Evolutionary conservation across 2,797 vertebrate species (phyloP).

Genomic region (Lepilemur ruficaudatus): DNA sequence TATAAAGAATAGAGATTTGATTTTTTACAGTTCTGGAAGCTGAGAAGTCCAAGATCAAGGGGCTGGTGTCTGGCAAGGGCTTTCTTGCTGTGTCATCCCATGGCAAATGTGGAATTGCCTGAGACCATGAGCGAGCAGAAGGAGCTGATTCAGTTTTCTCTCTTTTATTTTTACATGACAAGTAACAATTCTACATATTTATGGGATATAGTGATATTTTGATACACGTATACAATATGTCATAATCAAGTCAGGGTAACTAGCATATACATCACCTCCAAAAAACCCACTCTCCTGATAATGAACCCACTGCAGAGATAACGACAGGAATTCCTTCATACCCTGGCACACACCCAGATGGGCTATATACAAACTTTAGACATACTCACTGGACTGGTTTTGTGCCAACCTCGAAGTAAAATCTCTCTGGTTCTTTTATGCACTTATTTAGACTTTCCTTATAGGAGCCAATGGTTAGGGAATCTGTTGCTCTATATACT

Average conservation of each 20-base stretch:
- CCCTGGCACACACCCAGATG: neutral
- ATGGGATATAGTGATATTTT: neutral
- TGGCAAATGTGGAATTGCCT: neutral
- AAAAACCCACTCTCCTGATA: neutral
- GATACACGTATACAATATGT: neutral
- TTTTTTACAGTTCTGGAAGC: neutral
- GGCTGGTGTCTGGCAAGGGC: neutral
- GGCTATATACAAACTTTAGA: neutral
- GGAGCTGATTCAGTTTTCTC: neutral
- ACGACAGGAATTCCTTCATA: neutral
- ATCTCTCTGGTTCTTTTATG: neutral
- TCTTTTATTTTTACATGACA: neutral
- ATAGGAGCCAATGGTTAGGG: no score
- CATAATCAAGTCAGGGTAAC: neutral
- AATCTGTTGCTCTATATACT: neutral
- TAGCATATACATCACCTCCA: no score
- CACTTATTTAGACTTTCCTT: neutral
- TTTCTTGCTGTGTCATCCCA: neutral
- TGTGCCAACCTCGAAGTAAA: neutral
- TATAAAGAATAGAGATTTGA: neutral
- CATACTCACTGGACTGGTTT: neutral
- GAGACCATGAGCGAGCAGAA: neutral
- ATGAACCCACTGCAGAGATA: neutral
- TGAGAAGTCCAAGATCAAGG: neutral
- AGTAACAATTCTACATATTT: neutral